These are phyloP conservation scores for Chunga burmeisteri DNA, from an alignment of 2,113 vertebrate genomes.

Conservation along the genomic window DNA sequence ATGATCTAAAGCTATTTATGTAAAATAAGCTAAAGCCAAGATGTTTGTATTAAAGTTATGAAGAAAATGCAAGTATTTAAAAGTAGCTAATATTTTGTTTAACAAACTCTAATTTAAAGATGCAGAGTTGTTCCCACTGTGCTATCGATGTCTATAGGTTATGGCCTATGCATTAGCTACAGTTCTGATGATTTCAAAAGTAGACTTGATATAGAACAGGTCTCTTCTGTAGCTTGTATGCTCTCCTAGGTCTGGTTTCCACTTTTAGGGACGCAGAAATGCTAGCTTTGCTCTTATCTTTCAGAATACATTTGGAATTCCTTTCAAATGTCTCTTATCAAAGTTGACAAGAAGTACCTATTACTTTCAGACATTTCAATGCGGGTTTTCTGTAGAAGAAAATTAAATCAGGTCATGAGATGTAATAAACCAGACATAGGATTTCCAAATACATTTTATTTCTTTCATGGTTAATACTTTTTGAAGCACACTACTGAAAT, in stretches of 20 bases:
- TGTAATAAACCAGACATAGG: slow-evolving; percentile 32
- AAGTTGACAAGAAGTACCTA: slow-evolving; percentile 46
- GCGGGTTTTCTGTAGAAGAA: slow-evolving; percentile 21
- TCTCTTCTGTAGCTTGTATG: not conserved
- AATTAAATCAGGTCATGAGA: slow-evolving; percentile 59
- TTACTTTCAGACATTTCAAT: slow-evolving; percentile 55
- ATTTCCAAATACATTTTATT: slow-evolving; percentile 49
- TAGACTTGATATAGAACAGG: not conserved
- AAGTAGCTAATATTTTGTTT: not conserved
- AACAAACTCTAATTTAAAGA: not conserved
- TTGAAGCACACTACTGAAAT: slow-evolving; percentile 11
- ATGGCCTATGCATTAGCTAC: not conserved
- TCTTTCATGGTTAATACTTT: slow-evolving; percentile 35
- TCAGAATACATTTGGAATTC: slow-evolving; percentile 39
- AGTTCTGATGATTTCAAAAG: not conserved
- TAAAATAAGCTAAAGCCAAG: slow-evolving; percentile 1
- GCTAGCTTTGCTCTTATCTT: slow-evolving; percentile 13
- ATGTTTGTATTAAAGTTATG: not conserved
- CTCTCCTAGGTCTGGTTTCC: not conserved
- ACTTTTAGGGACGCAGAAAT: not conserved
- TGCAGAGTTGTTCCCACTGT: not conserved
- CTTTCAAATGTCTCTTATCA: slow-evolving; percentile 49
- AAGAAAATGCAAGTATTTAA: not conserved
- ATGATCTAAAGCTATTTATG: slow-evolving; percentile 18
- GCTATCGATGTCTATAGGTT: not conserved